Evolutionary conservation across 2,113 vertebrate species (phyloP).

Genomic region (Pseudolaguvia tuberculata): DNA sequence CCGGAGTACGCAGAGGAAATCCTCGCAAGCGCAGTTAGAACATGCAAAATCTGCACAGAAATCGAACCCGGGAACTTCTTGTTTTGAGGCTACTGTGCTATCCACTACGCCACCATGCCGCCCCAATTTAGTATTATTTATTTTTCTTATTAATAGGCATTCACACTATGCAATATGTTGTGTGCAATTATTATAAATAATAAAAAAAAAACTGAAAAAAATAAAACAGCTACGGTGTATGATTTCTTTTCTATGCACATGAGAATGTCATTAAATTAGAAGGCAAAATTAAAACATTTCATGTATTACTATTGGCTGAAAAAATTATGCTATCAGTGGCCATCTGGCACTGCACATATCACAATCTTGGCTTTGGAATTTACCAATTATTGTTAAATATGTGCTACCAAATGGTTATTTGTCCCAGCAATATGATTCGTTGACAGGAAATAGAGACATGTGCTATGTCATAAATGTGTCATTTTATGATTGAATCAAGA

Average conservation of each 20-base stretch:
- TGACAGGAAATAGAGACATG: slow-evolving; percentile 14
- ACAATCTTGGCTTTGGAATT: slow-evolving; percentile 68
- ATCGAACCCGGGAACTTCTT: too few relatives aligned
- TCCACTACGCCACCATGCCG: background rate
- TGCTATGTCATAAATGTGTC: slow-evolving; percentile 35
- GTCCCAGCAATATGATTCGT: slow-evolving; percentile 37
- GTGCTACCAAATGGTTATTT: slow-evolving; percentile 47
- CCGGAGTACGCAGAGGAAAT: too few relatives aligned
- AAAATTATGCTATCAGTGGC: slow-evolving; percentile 47
- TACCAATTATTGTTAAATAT: slow-evolving; percentile 53
- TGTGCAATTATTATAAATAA: background rate
- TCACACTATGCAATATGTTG: background rate
- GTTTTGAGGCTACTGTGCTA: too few relatives aligned
- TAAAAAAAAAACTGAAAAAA: background rate
- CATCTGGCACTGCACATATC: slow-evolving; percentile 49
- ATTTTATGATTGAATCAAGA: slow-evolving; percentile 40
- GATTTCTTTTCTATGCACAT: slow-evolving; percentile 26
- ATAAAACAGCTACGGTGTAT: slow-evolving; percentile 18
- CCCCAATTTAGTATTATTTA: background rate
- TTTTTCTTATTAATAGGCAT: too few relatives aligned
- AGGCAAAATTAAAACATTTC: slow-evolving; percentile 46
- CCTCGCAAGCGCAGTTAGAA: too few relatives aligned
- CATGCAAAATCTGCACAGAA: too few relatives aligned
- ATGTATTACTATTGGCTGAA: slow-evolving; percentile 45
- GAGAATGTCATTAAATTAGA: slow-evolving; percentile 35